phyloP scores from a whole-genome alignment of 2,797 vertebrate genomes.

The Bovichtus variegatus region DNA sequence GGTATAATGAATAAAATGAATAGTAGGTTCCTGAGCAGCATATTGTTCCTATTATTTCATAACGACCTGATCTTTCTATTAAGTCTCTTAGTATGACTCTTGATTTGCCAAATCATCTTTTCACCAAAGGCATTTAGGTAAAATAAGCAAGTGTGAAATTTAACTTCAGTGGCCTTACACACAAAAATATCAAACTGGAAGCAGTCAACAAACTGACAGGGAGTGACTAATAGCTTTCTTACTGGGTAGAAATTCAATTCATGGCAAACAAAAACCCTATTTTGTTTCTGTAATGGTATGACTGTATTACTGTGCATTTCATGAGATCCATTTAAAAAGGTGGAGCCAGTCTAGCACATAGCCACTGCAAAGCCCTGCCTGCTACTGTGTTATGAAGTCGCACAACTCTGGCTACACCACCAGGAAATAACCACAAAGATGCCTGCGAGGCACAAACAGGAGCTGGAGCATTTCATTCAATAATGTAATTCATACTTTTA shows the following conservation, averaged over 20 bases:
- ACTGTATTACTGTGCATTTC: constrained; percentile 87
- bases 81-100: constrained; percentile 60
- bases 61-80: constrained; percentile 56
- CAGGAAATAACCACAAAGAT: constrained; percentile 84
- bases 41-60: constrained; percentile 55
- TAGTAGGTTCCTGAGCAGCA: constrained; percentile 38
- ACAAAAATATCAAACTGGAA: constrained; percentile 75
- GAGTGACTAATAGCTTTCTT: constrained; percentile 86
- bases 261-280: constrained; percentile 87
- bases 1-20: constrained; percentile 74
- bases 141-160: constrained; percentile 74
- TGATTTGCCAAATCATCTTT: constrained; percentile 70
- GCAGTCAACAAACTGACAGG: constrained; percentile 82
- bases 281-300: constrained; percentile 86
- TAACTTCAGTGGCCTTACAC: constrained; percentile 72
- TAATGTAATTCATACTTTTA: constrained; percentile 88
- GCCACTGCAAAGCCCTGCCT: constrained; percentile 66
- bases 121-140: constrained; percentile 62
- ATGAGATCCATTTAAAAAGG: constrained; percentile 84
- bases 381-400: constrained; percentile 71
- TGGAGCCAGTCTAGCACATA: constrained; percentile 76
- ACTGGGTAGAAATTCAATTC: constrained; percentile 84
- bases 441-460: constrained; percentile 84
- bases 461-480: constrained; percentile 87
- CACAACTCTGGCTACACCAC: constrained; percentile 66